Conservation (phyloP, 2,113 vertebrate genomes). For the Takifugu bimaculatus region DNA sequence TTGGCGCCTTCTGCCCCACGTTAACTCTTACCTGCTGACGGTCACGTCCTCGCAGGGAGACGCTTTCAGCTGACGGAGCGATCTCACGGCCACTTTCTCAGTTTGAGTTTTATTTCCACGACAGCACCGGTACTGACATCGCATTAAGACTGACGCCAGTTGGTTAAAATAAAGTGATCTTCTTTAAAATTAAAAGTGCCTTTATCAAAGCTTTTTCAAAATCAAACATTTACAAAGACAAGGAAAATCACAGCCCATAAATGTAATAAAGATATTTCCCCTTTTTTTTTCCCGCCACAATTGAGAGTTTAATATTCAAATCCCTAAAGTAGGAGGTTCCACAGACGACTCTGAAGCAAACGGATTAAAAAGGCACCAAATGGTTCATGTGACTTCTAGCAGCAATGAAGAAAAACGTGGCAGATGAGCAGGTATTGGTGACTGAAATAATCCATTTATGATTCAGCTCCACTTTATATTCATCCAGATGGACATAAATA, state of each 20-base stretch:
- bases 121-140: neutral
- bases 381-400: neutral
- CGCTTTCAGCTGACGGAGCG: neutral
- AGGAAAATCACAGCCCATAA: neutral
- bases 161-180: slow-evolving; percentile 4
- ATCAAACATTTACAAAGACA: neutral
- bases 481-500: neutral
- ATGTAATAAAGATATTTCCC: neutral
- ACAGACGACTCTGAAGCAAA: too few relatives aligned
- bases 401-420: neutral
- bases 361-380: neutral
- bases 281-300: too few relatives aligned
- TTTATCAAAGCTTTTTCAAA: slow-evolving; percentile 22
- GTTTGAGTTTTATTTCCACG: too few relatives aligned
- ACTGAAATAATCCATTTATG: too few relatives aligned
- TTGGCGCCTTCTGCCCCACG: slow-evolving; percentile 79
- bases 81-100: slow-evolving; percentile 13
- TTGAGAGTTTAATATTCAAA: neutral
- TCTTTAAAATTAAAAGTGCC: slow-evolving; percentile 31
- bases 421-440: neutral
- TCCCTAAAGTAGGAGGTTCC: too few relatives aligned
- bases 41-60: slow-evolving; percentile 40
- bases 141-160: neutral
- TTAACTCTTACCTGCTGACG: slow-evolving; percentile 71
- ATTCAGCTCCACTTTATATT: neutral